These are phyloP conservation scores for Mormyrus hasselquistii DNA, from an alignment of 2,797 vertebrate species.

Conservation along the genomic window DNA sequence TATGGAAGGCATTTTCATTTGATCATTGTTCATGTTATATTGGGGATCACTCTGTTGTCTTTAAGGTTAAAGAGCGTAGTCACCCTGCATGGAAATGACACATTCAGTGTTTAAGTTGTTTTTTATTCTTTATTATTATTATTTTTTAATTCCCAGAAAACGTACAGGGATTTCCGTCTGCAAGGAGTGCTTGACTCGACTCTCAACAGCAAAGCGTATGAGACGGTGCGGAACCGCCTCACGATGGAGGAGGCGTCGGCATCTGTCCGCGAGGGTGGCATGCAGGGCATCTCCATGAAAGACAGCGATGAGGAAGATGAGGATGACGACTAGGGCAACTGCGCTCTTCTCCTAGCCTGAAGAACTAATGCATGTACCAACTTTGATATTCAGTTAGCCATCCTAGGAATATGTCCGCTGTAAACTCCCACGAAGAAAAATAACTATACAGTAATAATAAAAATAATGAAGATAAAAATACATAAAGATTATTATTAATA, in stretches of 20 bases:
- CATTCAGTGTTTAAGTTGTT: neutral
- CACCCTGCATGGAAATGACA: neutral
- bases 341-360: conserved; percentile 67
- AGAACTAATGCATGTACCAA: conserved; percentile 97
- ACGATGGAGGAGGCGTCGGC: conserved; percentile 92
- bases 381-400: conserved; percentile 90
- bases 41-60: neutral
- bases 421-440: conserved; percentile 86
- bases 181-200: conserved; percentile 98
- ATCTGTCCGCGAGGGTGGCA: conserved; percentile 89
- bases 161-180: conserved; percentile 97
- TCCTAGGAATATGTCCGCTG: conserved; percentile 92
- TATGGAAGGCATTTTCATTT: neutral
- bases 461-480: conserved; percentile 54
- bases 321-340: conserved; percentile 80
- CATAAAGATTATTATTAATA: conserved; percentile 38
- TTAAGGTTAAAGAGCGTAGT: neutral
- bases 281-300: conserved; percentile 98
- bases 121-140: neutral
- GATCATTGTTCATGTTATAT: neutral
- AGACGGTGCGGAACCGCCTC: conserved; percentile 93
- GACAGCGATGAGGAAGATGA: conserved; percentile 98
- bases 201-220: conserved; percentile 97
- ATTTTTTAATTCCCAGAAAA: conserved; percentile 69
- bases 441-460: conserved; percentile 74